A percentile compares a stretch with the other conserved stretches of the same genome.
These are phyloP conservation scores for Hippopotamyrus pictus DNA, from an alignment of 2,797 vertebrate genomes.

Conservation along the genomic window DNA sequence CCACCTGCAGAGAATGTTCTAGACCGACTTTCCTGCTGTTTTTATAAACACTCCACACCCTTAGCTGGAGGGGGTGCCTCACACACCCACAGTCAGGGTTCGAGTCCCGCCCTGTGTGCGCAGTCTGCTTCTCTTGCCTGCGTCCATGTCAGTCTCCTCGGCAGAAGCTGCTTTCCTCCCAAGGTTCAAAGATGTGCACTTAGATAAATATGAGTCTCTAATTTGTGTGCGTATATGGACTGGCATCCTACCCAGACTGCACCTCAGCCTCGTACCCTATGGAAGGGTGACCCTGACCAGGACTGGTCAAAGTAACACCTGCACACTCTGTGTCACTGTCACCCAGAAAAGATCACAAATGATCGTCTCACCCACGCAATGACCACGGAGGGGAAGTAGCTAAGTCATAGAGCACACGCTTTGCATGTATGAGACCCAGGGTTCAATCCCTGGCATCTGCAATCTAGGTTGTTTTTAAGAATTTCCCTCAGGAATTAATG, in stretches of 20 bases:
- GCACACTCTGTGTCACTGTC: neutral
- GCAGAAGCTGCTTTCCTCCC: neutral
- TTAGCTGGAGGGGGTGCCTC: neutral
- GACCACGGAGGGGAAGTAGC: conserved; percentile 56
- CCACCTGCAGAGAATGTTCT: neutral
- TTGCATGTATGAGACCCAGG: conserved; percentile 70
- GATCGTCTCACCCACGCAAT: neutral
- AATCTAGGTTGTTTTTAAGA: conserved; percentile 17
- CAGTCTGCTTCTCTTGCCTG: neutral
- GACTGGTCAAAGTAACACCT: neutral
- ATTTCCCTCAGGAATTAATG: neutral
- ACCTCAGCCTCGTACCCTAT: neutral
- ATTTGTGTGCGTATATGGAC: neutral
- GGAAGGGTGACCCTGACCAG: neutral
- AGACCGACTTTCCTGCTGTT: neutral
- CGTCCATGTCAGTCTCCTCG: neutral
- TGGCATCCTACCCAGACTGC: neutral
- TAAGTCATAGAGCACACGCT: conserved; percentile 69
- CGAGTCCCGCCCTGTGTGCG: neutral
- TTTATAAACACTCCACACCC: neutral
- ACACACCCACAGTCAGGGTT: neutral
- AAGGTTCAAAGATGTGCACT: neutral
- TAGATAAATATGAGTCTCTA: neutral
- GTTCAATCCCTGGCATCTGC: conserved; percentile 68
- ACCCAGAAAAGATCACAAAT: neutral